Percentiles rank a stretch among this genome's conserved stretches.
Evolutionary conservation across 2,888 invertebrate genomes (phyloP).

Genomic region (Himalopsyche anomala): DNA sequence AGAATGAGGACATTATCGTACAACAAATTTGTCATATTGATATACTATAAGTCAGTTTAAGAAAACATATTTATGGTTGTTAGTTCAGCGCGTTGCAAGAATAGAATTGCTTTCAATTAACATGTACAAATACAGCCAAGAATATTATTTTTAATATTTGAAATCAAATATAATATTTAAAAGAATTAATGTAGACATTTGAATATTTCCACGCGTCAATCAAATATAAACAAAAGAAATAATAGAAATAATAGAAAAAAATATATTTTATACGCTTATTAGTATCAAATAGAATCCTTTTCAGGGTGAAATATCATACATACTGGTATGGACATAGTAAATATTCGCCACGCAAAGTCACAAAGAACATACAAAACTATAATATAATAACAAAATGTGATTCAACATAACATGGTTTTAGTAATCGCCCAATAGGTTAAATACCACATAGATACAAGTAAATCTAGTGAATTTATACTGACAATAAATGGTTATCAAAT

Average conservation of each 20-base stretch:
- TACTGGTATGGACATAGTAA: slow-evolving; percentile 28
- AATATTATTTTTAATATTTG: no score
- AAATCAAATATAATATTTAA: not conserved
- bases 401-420: not conserved
- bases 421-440: slow-evolving; percentile 8
- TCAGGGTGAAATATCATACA: slow-evolving; percentile 32
- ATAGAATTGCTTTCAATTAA: no score
- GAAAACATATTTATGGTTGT: no score
- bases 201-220: not conserved
- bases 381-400: slow-evolving; percentile 9
- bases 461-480: slow-evolving; percentile 8
- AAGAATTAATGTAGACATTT: not conserved
- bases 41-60: no score
- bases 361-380: not conserved
- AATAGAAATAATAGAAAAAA: slow-evolving; percentile 18
- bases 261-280: slow-evolving; percentile 8
- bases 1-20: not conserved
- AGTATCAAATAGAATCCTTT: slow-evolving; percentile 30
- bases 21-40: slow-evolving; percentile 8
- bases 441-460: slow-evolving; percentile 28
- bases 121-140: no score
- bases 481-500: slow-evolving; percentile 22
- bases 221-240: slow-evolving; percentile 16
- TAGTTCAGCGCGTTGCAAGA: no score
- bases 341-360: slow-evolving; percentile 41